Base-by-base conservation (phyloP, 2,888 invertebrate genomes). In the Volucella bombylans region DNA sequence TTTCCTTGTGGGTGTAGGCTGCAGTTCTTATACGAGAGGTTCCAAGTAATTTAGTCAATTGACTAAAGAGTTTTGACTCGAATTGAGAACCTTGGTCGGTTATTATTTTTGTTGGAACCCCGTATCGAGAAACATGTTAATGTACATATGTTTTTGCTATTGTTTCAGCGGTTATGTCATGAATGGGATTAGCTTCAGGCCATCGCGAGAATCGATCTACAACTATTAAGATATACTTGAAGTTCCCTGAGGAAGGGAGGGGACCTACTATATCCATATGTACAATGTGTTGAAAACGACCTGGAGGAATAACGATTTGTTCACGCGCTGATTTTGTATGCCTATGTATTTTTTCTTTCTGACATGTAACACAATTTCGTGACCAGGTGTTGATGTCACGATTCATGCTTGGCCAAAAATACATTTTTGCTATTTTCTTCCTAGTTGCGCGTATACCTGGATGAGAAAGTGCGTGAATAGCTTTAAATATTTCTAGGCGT, bases 261-360 rank as follows among this genome's bases (percentile, higher is more conserved):
- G n/a, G n/a, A 8, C 71, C 86, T 9, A 86, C 61, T 39, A 72
- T 72, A 31, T 31, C 31, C 45, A 86, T 81, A 4, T 87, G 76
- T 4, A 79, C n/a, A n/a, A n/a, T 67, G 18, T 85, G 85, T 41
- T 87, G 69, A 45, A 83, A 87, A 31, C 82, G 67, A 8, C 78
- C 57, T 4, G 65, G 49, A 6, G 76, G 49, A 14, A 69, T 69
- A 3, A 9, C 1, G 15, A 82, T 73, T 23, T 49, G 77, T 14
- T 55, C 49, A 11, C 50, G 10, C 4, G 65, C 61, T 8, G 81
- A 65, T 72, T 80, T 73, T 11, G 69, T 82, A 31, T 82, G 87
- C 3, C 76, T 55, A 2, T 80, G 77, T 10, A 86, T 55, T 64
- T 80, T 87, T 73, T 82, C 68, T 54, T 59, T 79, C 52, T 77